Base-by-base conservation (phyloP, 2,797 vertebrate genomes). In the Myotis planiceps region DNA sequence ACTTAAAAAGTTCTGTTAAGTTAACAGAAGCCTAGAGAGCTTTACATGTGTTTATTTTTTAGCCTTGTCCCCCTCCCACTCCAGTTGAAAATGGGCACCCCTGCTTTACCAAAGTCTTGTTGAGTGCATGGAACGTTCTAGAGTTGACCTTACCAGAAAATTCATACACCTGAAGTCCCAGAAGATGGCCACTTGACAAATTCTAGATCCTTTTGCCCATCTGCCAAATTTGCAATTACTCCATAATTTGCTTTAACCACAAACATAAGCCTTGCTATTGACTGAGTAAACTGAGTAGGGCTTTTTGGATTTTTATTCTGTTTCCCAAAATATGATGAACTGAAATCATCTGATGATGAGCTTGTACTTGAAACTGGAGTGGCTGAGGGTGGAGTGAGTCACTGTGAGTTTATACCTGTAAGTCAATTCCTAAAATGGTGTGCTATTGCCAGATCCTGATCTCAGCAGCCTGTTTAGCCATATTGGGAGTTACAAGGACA, bases 181-280 rank as follows among this genome's bases (percentile, higher is more conserved):
- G 85, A 83, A 85, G 82, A 87, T 42, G 97, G 49, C 68, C 74
- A 47, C 29, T 71, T 84, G 78, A 86, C 53, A 90, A 75, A 78
- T 83, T 45, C 68, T 94, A 96, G 90, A 42, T 95, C 71, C 75
- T 49, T 53, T 27, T 58, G 15, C 69, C 69, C 87, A 16, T 53
- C 82, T 97, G 97, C 97, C 97, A 97, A 95, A 86, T 94, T 88
- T 86, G 84, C 95, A 89, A 96, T 98, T 95, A 97, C 94, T 96
- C 75, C 79, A 29, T 82, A 82, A 96, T 97, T 93, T 92, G 90
- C 72, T 96, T 86, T 91, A 89, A 93, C 96, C 96, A 94, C 97
- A 97, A 90, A 95, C 93, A 96, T 83, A 74, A 96, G 94, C 63
- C 84, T 47, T 74, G 93, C 32, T 97, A 97, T 97, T 96, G 96